Base-by-base conservation (phyloP, 2,113 vertebrate species). In the Lamprologus ornatipinnis region DNA sequence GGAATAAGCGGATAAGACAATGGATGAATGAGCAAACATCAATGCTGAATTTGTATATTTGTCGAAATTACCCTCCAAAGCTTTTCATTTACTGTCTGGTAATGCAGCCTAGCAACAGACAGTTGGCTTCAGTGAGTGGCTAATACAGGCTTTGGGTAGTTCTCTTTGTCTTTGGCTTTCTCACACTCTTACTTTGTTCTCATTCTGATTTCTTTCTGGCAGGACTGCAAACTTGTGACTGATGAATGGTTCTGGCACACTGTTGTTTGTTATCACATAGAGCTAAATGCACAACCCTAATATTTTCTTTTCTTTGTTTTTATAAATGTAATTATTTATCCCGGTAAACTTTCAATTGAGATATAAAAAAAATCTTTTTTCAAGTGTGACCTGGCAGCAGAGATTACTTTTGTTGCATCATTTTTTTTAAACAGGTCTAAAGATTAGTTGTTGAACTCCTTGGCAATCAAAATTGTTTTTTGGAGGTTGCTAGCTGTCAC, bases 21-120 rank as follows among this genome's bases (percentile, higher is more conserved):
- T 54, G 58, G 82, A 70, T 87, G 85, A 85, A 83, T 85, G 84
- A 78, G 23, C 73, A 91, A 80, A 91, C 58, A 83, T 84, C 84
- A 84, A 88, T 86, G 54, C 73, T 55, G 73, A 33, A 83, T 87
- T 91, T 87, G 80, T 86, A 42, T 81, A 54, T 88, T 88, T 85
- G 82, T 92, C 2, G 80, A 63, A 90, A 87, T 89, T 85, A 57
- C 51, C 57, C 49, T 81, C 28, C 35, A 81, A 85, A 92, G 83
- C 85, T 40, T 85, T 84, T 91, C 45, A 88, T 75, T 82, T 45
- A 85, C 19, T 55, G 78, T 65, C 17, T 79, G 80, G 15, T 87
- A 54, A 82, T 88, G 51, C 85, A 87, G 80, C 85, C 84, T 33
- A 88, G 91, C 84, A 91, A 85, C 88, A 88, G 91, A 51, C 73